Evolutionary conservation across 1,140 invertebrate genomes (phyloP).

Genomic region (Neuroterus valhalla): DNA sequence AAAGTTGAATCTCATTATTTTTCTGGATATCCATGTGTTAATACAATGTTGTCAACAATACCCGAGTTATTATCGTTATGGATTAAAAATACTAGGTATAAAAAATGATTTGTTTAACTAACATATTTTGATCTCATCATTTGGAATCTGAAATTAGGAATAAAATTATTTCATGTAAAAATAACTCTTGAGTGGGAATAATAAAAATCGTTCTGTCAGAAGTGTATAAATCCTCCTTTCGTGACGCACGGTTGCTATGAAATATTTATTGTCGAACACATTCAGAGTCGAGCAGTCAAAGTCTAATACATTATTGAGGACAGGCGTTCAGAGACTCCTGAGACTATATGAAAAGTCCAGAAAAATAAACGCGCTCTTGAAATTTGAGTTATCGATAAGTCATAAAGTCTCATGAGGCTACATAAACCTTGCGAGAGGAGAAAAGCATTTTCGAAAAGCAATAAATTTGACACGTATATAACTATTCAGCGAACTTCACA

Average conservation of each 20-base stretch:
- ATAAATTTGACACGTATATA: neutral
- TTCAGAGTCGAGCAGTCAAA: constrained; percentile 14
- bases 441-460: neutral
- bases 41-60: too few relatives aligned
- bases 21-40: too few relatives aligned
- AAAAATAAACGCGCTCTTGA: constrained; percentile 1
- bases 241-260: constrained; percentile 19
- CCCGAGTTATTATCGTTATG: too few relatives aligned
- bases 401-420: constrained; percentile 6
- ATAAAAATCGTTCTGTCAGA: neutral
- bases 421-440: neutral
- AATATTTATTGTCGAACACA: constrained; percentile 26
- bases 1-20: too few relatives aligned
- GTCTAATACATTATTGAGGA: constrained; percentile 33
- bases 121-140: too few relatives aligned
- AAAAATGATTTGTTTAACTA: too few relatives aligned
- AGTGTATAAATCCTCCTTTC: constrained; percentile 8
- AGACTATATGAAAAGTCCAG: neutral
- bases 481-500: too few relatives aligned
- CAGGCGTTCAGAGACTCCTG: constrained; percentile 13
- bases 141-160: too few relatives aligned
- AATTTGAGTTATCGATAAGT: constrained; percentile 3
- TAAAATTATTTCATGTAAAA: too few relatives aligned
- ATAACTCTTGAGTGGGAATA: too few relatives aligned
- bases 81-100: too few relatives aligned